Base-by-base conservation (phyloP, 2,113 vertebrate genomes). In the Bufo bufo region DNA sequence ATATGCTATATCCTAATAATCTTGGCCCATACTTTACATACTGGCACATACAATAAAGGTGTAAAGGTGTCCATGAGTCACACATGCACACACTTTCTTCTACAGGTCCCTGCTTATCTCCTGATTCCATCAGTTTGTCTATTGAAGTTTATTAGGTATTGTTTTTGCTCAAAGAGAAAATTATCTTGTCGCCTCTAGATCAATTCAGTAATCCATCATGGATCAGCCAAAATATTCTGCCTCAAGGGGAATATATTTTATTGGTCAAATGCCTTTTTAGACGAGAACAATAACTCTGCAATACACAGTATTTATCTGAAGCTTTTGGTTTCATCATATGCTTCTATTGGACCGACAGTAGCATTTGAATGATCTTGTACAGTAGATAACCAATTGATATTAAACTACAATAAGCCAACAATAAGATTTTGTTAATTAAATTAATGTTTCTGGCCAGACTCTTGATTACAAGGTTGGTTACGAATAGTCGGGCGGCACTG, bases 181-280 rank as follows among this genome's bases (percentile, higher is more conserved):
- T 83, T 52, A 83, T 83, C 81, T 16, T 83, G 81, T 69, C 63
- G 63, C 63, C 63, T 69, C 43, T 50, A 52, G 81, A 83, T 47
- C 63, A 52, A 19, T 81, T 17, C 56, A 81, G 61, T 66, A 83
- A 83, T 69, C 81, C 81, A 69, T 69, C 19, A 66, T 66, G 45
- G 61, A 82, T 82, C 17, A 82, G 19, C 43, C 20, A 69, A 69
- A 52, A 33, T 69, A 69, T 69, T 66, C 6, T 69, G 61, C 69
- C 66, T 49, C 12, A 6, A 54, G 65, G 69, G 16, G 14, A 72
- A 82, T 20, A 5, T 10, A 82, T 83, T 69, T 16, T 66, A 49
- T 17, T 58, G 56, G 54, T 43, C n/a, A 59, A 14, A 8, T 56
- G n/a, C 13, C 8, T 45, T 65, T 65, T 83, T 4, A 83, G 23